Evolutionary conservation across 2,797 vertebrate genomes (phyloP).

Genomic region (Carduelis carduelis): DNA sequence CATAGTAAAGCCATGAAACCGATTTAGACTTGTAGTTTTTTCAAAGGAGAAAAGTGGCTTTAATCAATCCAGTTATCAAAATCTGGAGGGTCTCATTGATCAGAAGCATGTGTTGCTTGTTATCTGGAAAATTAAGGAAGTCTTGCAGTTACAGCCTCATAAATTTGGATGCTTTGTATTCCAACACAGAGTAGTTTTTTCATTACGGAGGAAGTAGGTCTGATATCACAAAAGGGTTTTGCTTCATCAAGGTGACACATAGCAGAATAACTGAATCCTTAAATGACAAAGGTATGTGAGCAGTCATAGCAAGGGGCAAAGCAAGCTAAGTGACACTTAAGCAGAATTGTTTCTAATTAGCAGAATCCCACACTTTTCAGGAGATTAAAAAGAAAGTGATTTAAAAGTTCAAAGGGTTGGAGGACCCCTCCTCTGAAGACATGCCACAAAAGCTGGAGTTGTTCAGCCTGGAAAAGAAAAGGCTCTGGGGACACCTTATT

Average conservation of each 20-base stretch:
- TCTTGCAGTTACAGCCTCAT: not conserved
- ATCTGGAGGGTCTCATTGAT: not conserved
- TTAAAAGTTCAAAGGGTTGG: not conserved
- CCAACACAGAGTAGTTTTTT: not conserved
- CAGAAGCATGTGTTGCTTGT: not conserved
- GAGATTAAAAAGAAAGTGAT: not conserved
- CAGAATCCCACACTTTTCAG: not conserved
- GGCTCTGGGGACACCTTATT: not conserved
- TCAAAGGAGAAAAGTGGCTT: not conserved
- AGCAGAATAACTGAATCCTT: not conserved
- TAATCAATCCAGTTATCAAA: not conserved
- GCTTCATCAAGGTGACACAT: not conserved
- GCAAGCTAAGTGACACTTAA: not conserved
- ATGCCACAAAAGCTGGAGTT: rapidly evolving
- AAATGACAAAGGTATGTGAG: not conserved
- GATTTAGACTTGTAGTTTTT: not conserved
- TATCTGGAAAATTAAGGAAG: not conserved
- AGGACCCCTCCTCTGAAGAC: not conserved
- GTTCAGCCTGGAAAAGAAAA: not conserved
- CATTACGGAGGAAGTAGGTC: not conserved
- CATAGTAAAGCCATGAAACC: not conserved
- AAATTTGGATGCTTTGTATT: not conserved
- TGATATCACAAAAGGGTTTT: not conserved
- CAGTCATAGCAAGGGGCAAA: not conserved
- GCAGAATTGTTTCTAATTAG: not conserved